Base-by-base conservation (phyloP, 2,888 invertebrate species). In the Tetanocera ferruginea region DNA sequence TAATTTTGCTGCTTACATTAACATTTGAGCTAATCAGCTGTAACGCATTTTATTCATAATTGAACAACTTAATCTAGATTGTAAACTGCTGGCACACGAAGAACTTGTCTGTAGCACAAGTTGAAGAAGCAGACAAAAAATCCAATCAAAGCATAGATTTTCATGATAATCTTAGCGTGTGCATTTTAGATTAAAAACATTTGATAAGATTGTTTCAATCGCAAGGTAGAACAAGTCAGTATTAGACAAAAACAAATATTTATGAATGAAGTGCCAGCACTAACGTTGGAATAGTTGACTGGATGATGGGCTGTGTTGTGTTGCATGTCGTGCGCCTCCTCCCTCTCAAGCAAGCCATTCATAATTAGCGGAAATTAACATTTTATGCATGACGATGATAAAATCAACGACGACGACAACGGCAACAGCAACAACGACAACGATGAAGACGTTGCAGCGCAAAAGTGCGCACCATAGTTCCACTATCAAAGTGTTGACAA, bases 291-390 rank as follows among this genome's bases (percentile, higher is more conserved):
- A 23, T 6, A 55, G 23, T 9, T 55, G 55, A 11, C 8, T n/a
- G 55, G 5, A 55, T 55, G 55, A 55, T 23, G 55, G n/a, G 55
- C 2, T n/a, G 55, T 23, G 55, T n/a, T 31, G 31, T 17, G 19
- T 14, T 37, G 34, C 25, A 37, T 62, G n/a, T 31, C 28, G 28
- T 60, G 5, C 19, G 19, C 25, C 28, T 60, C 5, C 23, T 60
- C 25, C 17, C 19, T 8, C 67, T 37, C 55, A 64, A 74, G 43
- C 57, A n/a, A 64, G 76, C 62, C 83, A 80, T 80, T 80, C 79
- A 80, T 85, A 84, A 86, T 83, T 84, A 82, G 94, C 94, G 91
- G 74, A 81, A 81, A 81, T 81, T 81, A 78, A 77, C 78, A 80
- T 81, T 79, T 81, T 80, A 81, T 79, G 73, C 60, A 81, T 79